phyloP scores from a whole-genome alignment of 2,113 vertebrate genomes.

The Corynorhinus townsendii region DNA sequence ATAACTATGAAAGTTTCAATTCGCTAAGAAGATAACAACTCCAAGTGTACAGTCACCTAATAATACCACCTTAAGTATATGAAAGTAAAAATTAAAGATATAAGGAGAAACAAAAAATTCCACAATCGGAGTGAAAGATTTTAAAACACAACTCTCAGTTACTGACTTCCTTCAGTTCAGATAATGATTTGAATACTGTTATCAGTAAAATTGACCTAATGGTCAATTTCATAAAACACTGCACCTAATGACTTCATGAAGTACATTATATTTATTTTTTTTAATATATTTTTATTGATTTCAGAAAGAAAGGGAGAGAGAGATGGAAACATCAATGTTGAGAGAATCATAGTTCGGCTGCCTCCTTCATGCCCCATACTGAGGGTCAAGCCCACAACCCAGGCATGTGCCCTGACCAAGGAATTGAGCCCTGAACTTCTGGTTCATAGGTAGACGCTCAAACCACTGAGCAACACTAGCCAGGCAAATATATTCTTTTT shows the following conservation, averaged over 20 bases:
- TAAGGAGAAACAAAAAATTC: background rate
- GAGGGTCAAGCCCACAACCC: no score
- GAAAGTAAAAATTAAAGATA: background rate
- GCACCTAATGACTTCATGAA: background rate
- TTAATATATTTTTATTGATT: no score
- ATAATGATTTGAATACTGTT: background rate
- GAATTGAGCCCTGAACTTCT: no score
- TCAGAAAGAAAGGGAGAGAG: no score
- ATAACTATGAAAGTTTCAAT: background rate
- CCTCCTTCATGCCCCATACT: no score
- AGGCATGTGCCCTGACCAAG: no score
- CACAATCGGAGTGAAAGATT: background rate
- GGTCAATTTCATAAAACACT: background rate
- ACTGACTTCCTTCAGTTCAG: background rate
- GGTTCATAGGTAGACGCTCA: no score
- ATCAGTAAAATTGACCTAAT: background rate
- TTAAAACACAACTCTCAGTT: background rate
- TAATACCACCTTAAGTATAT: background rate
- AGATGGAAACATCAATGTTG: no score
- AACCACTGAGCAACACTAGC: no score
- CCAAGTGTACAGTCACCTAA: background rate
- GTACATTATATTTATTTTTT: background rate
- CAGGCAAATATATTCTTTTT: background rate
- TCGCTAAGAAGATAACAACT: background rate
- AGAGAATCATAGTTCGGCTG: no score